A percentile compares a stretch with the other conserved stretches of the same genome.
phyloP scores from a whole-genome alignment of 2,113 vertebrate species.

The Neofelis nebulosa region DNA sequence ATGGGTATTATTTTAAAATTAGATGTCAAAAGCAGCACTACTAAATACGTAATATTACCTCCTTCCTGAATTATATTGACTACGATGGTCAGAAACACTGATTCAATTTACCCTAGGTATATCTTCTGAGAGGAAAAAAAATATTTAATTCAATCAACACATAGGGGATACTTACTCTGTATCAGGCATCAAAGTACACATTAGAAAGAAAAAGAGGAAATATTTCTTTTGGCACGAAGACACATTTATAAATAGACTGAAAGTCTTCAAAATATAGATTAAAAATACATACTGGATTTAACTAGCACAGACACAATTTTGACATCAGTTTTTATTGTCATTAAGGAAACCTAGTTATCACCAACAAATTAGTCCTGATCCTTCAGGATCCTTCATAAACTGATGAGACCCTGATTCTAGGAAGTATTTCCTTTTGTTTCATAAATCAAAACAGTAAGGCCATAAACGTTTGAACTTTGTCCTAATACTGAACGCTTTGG shows the following conservation, averaged over 20 bases:
- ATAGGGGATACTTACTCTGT: not conserved
- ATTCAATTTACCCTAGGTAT: not conserved
- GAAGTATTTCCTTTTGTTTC: not conserved
- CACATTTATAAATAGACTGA: not conserved
- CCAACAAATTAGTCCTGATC: slow-evolving; percentile 3
- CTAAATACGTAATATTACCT: not conserved
- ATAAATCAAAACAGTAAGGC: slow-evolving; percentile 24
- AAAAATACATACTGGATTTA: not conserved
- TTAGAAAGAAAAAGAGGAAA: not conserved
- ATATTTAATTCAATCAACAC: not conserved
- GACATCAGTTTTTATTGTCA: not conserved
- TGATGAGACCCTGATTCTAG: not conserved
- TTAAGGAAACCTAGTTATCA: not conserved
- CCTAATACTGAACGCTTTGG: slow-evolving; percentile 3
- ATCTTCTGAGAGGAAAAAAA: not conserved
- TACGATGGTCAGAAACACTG: not conserved
- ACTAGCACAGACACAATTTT: not conserved
- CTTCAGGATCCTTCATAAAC: not conserved
- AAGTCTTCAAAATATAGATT: not conserved
- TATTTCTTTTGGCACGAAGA: not conserved
- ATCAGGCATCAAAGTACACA: not conserved
- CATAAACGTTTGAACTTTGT: slow-evolving; percentile 64
- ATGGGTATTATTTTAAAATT: not conserved
- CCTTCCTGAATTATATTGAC: not conserved
- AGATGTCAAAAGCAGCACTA: not conserved